A percentile compares a stretch with the other conserved stretches of the same genome.
Evolutionary conservation across 2,113 vertebrate species (phyloP).

Genomic region (Shinisaurus crocodilurus): DNA sequence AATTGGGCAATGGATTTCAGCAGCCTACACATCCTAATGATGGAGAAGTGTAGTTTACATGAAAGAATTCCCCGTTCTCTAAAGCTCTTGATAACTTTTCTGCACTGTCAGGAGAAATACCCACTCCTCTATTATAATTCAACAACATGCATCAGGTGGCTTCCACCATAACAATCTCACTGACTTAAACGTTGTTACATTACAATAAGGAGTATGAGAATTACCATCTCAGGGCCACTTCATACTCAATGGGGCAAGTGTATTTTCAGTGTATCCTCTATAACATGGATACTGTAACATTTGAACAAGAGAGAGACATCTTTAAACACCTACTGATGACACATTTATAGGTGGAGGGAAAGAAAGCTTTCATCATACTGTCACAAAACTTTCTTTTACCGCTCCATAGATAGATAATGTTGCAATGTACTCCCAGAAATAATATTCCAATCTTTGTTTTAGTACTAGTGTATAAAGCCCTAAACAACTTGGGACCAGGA

Average conservation of each 20-base stretch:
- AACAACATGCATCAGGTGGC: not conserved
- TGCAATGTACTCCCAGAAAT: not conserved
- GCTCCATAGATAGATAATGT: not conserved
- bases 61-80: not conserved
- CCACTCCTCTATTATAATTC: not conserved
- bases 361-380: not conserved
- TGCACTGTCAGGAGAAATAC: not conserved
- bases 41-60: not conserved
- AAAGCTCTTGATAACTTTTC: not conserved
- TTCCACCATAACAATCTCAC: not conserved
- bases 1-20: not conserved
- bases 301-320: not conserved
- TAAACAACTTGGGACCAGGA: no score
- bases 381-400: not conserved
- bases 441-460: not conserved
- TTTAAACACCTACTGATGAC: not conserved
- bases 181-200: not conserved
- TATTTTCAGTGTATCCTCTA: not conserved
- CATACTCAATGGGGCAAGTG: not conserved
- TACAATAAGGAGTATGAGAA: not conserved
- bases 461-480: no score
- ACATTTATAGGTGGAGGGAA: no score
- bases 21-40: fast-evolving
- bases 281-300: not conserved
- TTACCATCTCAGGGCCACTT: not conserved